These are phyloP conservation scores for Monopterus albus DNA, from an alignment of 2,113 vertebrate genomes.

Conservation along the genomic window DNA sequence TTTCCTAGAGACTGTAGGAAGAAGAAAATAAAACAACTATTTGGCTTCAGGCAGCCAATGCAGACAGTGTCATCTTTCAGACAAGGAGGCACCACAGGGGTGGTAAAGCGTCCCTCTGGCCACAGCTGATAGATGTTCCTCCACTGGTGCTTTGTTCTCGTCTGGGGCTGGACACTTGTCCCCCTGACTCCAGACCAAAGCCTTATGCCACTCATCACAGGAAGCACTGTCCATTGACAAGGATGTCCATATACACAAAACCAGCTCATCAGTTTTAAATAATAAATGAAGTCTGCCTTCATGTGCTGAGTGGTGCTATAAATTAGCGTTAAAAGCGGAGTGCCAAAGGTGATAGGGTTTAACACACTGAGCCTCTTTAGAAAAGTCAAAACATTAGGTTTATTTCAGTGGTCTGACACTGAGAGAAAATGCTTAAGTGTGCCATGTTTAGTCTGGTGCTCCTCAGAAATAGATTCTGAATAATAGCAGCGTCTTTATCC, in stretches of 20 bases:
- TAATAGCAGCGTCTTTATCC: neutral
- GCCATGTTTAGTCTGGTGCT: neutral
- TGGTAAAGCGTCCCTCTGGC: conserved; percentile 55
- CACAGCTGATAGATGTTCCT: conserved; percentile 57
- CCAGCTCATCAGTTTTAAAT: conserved; percentile 50
- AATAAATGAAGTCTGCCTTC: conserved; percentile 54
- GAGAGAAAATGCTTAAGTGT: neutral
- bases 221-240: conserved; percentile 12
- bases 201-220: conserved; percentile 34
- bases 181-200: conserved; percentile 3
- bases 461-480: neutral
- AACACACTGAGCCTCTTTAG: conserved; percentile 8
- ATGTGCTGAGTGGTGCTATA: conserved; percentile 54
- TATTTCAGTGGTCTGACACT: conserved; percentile 21
- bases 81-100: conserved; percentile 68
- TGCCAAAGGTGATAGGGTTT: conserved; percentile 44
- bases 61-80: conserved; percentile 77
- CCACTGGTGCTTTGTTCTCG: conserved; percentile 57
- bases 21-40: conserved; percentile 70
- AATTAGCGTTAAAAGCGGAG: conserved; percentile 56
- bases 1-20: conserved; percentile 38
- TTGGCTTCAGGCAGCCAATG: conserved; percentile 68
- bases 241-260: conserved; percentile 29
- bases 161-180: conserved; percentile 45
- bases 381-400: conserved; percentile 30